Evolutionary conservation across 2,113 vertebrate genomes (phyloP).

Genomic region (Oreochromis aureus): DNA sequence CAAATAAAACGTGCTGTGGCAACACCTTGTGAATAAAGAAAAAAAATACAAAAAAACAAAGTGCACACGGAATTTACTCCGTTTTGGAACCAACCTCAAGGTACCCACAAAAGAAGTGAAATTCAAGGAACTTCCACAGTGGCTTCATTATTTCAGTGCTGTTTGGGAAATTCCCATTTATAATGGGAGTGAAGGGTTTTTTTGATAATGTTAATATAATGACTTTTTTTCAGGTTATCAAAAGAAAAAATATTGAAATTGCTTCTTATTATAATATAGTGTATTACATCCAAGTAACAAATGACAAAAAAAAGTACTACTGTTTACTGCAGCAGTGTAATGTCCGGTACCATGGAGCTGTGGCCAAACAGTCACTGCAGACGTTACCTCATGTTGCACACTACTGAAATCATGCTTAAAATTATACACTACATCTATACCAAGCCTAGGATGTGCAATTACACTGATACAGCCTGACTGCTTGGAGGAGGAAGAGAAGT

Average conservation of each 20-base stretch:
- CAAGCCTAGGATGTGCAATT: background rate
- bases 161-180: background rate
- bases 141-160: background rate
- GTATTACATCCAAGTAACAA: background rate
- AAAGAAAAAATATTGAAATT: background rate
- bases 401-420: background rate
- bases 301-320: background rate
- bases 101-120: background rate
- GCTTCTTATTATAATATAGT: background rate
- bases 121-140: background rate
- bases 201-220: background rate
- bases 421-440: background rate
- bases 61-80: background rate
- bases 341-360: background rate
- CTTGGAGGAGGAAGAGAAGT: background rate
- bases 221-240: background rate
- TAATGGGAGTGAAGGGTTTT: background rate
- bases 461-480: background rate
- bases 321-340: background rate
- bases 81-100: background rate
- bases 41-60: fast-evolving
- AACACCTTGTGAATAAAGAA: background rate
- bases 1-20: background rate
- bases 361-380: background rate
- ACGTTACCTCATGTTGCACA: background rate